phyloP scores from a whole-genome alignment of 2,797 vertebrate genomes.

The Bovichtus diacanthus region DNA sequence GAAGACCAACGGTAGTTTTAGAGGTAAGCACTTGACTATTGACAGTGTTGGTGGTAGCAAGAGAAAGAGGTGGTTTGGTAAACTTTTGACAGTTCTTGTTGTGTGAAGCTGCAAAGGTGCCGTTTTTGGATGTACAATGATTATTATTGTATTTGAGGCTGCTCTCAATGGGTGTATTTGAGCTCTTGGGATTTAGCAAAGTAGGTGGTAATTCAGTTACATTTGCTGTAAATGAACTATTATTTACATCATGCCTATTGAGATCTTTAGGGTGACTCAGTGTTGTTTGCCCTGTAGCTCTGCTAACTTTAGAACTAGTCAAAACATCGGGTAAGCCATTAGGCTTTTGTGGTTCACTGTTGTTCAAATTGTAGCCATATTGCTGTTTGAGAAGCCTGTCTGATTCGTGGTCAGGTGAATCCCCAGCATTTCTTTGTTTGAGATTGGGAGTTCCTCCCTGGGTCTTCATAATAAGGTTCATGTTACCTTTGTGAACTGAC shows the following conservation, averaged over 20 bases:
- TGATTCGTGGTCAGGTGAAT: constrained; percentile 38
- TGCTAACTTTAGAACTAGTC: constrained; percentile 63
- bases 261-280: constrained; percentile 38
- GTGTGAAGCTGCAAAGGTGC: constrained; percentile 15
- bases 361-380: constrained; percentile 42
- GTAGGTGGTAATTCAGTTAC: constrained; percentile 42
- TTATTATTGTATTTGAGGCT: constrained; percentile 45
- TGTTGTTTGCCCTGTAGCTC: constrained; percentile 36
- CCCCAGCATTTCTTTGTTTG: constrained; percentile 46
- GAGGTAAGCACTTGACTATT: constrained; percentile 23
- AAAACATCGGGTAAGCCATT: constrained; percentile 45
- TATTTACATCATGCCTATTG: constrained; percentile 36
- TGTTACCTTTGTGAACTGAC: constrained; percentile 49
- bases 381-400: constrained; percentile 29
- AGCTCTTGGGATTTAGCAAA: constrained; percentile 40
- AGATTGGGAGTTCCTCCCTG: constrained; percentile 32
- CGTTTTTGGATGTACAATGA: constrained; percentile 31
- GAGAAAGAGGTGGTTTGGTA: constrained; percentile 24
- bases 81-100: constrained; percentile 44
- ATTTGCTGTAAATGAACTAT: constrained; percentile 37
- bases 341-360: constrained; percentile 50
- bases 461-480: constrained; percentile 42
- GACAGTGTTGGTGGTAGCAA: constrained; percentile 23
- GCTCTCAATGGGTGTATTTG: constrained; percentile 47
- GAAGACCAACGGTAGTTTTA: constrained; percentile 22